Base-by-base conservation (phyloP, 1,140 invertebrate genomes). In the Ditylenchus dipsaci region DNA sequence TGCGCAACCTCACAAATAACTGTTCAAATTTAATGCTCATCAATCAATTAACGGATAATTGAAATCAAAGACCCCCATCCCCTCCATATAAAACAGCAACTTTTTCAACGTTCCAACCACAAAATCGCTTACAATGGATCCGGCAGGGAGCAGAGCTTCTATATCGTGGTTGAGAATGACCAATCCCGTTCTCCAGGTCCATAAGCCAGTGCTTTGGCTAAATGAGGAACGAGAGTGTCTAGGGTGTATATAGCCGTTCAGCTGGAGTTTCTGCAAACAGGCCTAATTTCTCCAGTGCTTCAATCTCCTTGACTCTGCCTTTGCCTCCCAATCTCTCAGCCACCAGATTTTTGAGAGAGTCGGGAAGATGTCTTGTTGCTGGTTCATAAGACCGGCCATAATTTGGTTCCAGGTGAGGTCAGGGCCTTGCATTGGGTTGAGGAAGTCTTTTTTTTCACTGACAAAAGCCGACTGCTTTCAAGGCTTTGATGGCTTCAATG, bases 361-460 rank as follows among this genome's bases (percentile, higher is more conserved):
- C 93, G 90, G 91, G 84, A 97, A 92, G 63, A 96, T 93, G 74
- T 92, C 91, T 15, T 87, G 90, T 58, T 90, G 87, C 65, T 94
- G 85, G 1, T 92, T 93, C 26, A 96, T 84, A 26, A 94, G 84
- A 73, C 89, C 89, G 76, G 91, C 93, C 33, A 96, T 88, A 30
- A 96, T 87, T 80, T 92, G 88, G 79, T 91, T 88, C 95, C 95
- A 99, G 5, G 93, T 95, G 5, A 97, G 90, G 69, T 95, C 91
- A 1, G 95, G 94, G 64, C 95, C 95, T 67, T 76, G 73, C 77
- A 90, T 90, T 0, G 91, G 90, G 84, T 98, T 95, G 1, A 99
- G 86, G 76, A 88, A 87, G 0, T 94, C 90, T 85, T 93, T 90
- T 9, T 89, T 88, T 73, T 89, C 0, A 89, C 87, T 83, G 92